Evolutionary conservation across 2,888 invertebrate genomes (phyloP), one percentile per base, ranked within the genome.

Genomic region (Scaptomyza parva): DNA sequence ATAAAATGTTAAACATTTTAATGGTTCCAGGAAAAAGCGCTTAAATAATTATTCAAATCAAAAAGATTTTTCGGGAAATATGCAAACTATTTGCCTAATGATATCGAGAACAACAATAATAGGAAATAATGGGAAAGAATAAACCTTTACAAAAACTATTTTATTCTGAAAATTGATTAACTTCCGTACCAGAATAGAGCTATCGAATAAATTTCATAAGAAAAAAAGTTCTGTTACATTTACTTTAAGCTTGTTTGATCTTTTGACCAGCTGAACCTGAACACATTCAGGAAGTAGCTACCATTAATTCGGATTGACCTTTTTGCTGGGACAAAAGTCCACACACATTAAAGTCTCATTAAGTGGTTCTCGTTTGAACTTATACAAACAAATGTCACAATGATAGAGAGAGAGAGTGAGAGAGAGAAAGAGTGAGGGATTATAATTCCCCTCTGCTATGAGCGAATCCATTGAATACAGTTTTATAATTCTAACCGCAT

Each of bases 321-420:
- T 83, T 86, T 52, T 86, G 33, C 47, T 59, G 37, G 54, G 41
- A 67, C 80, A 58, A 86, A 67, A 86, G 78, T 83, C 45, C 66
- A 54, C 58, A 54, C 58, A 51, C 62, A 54, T 41, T 52, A 55
- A 55, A 45, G 51, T 33, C 39, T n/a, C 43, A 40, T 51, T 54
- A 44, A 55, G 41, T 47, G 47, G 20, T 26, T 41, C 51, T 5
- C 47, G 37, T 41, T 28, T 55, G 53, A 78, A 52, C 80, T 57
- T 71, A 40, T 54, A n/a, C n/a, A 41, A 57, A 33, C 64, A 71
- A 71, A 76, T 76, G 65, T 72, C 73, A 59, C 51, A 64, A 54
- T 43, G 17, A 44, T 51, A 48, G 8, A 44, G 2, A 14, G 3
- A 35, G 35, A 35, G 30, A 30, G 12, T 12, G 12, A 11, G 30